A percentile compares a stretch with the other conserved stretches of the same genome.
phyloP scores from a whole-genome alignment of 2,797 vertebrate genomes.

The Sebastes elongatus region DNA sequence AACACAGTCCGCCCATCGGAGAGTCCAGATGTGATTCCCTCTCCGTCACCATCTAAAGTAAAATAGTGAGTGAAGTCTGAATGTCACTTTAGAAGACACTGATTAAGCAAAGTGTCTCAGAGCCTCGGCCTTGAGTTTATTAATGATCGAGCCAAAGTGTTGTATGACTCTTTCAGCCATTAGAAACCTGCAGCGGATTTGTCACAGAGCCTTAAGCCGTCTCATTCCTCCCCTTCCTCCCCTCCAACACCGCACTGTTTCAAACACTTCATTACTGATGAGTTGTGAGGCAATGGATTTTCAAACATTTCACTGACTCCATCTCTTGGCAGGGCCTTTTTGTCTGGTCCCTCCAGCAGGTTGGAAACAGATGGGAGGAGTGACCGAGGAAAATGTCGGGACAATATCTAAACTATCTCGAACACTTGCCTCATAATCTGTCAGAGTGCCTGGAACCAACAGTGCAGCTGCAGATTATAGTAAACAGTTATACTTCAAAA shows the following conservation, averaged over 20 bases:
- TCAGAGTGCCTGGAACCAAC: constrained; percentile 18
- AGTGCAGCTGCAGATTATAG: constrained; percentile 18
- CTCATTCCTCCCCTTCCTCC: constrained; percentile 16
- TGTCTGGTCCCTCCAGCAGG: constrained; percentile 51
- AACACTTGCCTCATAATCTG: constrained; percentile 61
- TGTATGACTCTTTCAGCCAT: constrained; percentile 43
- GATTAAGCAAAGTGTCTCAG: constrained; percentile 6
- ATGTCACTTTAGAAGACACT: constrained; percentile 18
- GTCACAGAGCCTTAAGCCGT: constrained; percentile 26
- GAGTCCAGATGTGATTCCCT: constrained; percentile 47
- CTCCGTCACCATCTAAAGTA: constrained; percentile 7
- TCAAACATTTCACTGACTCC: constrained; percentile 73
- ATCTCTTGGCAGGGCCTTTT: constrained; percentile 37
- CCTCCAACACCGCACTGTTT: constrained; percentile 34
- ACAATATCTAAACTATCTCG: constrained; percentile 45
- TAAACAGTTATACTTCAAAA: background rate
- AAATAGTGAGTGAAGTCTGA: background rate
- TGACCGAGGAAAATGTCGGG: constrained; percentile 20
- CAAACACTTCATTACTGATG: constrained; percentile 80
- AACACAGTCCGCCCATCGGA: background rate
- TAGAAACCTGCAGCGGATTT: constrained; percentile 46
- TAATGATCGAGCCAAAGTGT: constrained; percentile 45
- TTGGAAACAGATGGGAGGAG: constrained; percentile 58
- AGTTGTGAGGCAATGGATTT: constrained; percentile 69
- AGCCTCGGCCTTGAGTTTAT: constrained; percentile 23